These are phyloP conservation scores for Rhinichthys osculus DNA, from an alignment of 2,797 vertebrate genomes.

Conservation along the genomic window DNA sequence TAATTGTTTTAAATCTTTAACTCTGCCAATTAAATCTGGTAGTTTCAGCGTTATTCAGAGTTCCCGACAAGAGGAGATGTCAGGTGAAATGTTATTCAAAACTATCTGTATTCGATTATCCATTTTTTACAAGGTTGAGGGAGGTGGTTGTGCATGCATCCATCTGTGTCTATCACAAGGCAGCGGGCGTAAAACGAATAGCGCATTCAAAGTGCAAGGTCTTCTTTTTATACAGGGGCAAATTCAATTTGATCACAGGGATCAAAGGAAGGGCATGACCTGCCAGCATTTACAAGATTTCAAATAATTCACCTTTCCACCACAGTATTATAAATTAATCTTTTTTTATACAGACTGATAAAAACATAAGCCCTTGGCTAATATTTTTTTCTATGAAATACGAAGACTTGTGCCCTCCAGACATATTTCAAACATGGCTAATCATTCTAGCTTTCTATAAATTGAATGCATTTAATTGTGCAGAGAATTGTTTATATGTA, in stretches of 20 bases:
- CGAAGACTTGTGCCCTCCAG: slow-evolving; percentile 61
- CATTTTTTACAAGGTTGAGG: background rate
- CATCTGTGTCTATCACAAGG: background rate
- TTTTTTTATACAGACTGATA: slow-evolving; percentile 44
- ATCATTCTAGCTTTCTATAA: slow-evolving; percentile 59
- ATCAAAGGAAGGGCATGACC: slow-evolving; percentile 76
- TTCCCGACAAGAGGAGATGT: background rate
- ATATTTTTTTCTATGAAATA: slow-evolving; percentile 61
- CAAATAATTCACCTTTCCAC: slow-evolving; percentile 79
- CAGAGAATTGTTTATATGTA: slow-evolving; percentile 30
- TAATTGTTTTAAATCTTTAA: background rate
- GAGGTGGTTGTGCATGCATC: slow-evolving; percentile 28
- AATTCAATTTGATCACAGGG: slow-evolving; percentile 84
- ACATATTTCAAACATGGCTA: slow-evolving; percentile 66
- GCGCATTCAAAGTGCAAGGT: slow-evolving; percentile 65
- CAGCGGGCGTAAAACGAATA: slow-evolving; percentile 57
- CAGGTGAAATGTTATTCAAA: slow-evolving; percentile 13
- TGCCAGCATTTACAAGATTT: slow-evolving; percentile 77
- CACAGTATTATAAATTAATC: slow-evolving; percentile 80
- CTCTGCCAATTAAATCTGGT: background rate
- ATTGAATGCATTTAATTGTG: slow-evolving; percentile 47
- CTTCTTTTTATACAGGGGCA: slow-evolving; percentile 80
- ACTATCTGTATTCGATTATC: background rate
- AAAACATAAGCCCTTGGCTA: slow-evolving; percentile 63
- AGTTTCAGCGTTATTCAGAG: background rate